Evolutionary conservation across 2,888 invertebrate genomes (phyloP), one percentile per base, ranked within the genome.

Genomic region (Acanthosepion esculentum): DNA sequence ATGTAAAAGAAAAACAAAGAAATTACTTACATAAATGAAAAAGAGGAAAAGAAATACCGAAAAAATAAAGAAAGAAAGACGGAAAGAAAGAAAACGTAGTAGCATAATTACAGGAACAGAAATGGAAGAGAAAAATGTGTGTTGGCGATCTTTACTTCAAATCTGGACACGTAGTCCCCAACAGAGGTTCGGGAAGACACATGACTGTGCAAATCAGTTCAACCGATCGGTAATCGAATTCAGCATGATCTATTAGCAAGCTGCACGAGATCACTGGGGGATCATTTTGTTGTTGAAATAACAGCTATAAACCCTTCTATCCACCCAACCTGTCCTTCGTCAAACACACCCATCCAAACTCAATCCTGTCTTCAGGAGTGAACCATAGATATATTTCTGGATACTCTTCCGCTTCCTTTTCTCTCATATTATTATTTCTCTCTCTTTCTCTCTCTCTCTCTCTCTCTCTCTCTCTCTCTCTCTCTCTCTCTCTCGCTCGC

Each of bases 201-300:
- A 78, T 78, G 78, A 33, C 78, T 33, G 78, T 78, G 78, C 78
- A 78, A 78, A 78, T 78, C 78, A 78, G 78, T 78, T 78, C 78
- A 78, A 78, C n/a, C 33, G n/a, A 78, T 78, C 78, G 78, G 78
- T 78, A 78, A 78, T 78, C 78, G 78, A 78, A 78, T 78, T 78
- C 78, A 78, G 78, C 78, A 78, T 78, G 78, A 78, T 78, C 78
- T 78, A 78, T 78, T 78, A 78, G 78, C 78, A n/a, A 78, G 78
- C 78, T 33, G 33, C 78, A 41, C 33, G 78, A 78, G 78, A 78
- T 78, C 78, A 78, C n/a, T 7, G n/a, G 78, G 78, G 78, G 78
- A 78, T 78, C 78, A 78, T 78, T 78, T 78, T n/a, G 78, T 78
- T 78, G 78, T 78, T 78, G 78, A 78, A 78, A 78, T 78, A 78